Base-by-base conservation (phyloP, 2,888 invertebrate genomes). In the Melieria crassipennis region DNA sequence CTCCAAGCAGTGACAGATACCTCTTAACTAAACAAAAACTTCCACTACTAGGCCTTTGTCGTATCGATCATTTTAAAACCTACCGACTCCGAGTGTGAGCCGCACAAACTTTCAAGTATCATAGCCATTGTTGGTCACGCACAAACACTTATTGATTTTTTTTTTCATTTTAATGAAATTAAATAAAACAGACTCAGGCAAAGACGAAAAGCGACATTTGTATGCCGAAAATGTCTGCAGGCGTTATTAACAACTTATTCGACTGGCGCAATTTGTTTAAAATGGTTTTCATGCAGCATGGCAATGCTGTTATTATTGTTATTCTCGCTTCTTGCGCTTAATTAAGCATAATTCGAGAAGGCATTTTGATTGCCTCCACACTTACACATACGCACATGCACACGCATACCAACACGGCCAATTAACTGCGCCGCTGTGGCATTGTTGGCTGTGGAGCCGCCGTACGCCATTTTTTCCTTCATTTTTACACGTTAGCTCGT, bases 161-260 rank as follows among this genome's bases (percentile, higher is more conserved):
- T 30, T 30, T 30, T 30, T 30, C 2, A 30, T 30, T 30, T 30
- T 30, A 30, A 30, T 30, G 30, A 30, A 30, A 30, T 30, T 30
- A 30, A 30, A 30, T 30, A 30, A 30, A 30, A 30, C 30, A 2
- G 30, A 30, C 30, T 30, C 30, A 30, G 30, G 30, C 30, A 30
- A 30, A 30, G 30, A 30, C 30, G 30, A 2, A 30, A 30, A 30
- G 67, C 50, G 45, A 48, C 63, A 56, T 73, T 73, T 68, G 73
- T 70, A 73, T 70, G 58, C 73, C 45, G 57, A 45, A 42, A 62
- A 65, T 62, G 70, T 70, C 56, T 65, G 30, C 65, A 68, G 65
- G 67, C 73, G 70, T 73, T 70, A 73, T 73, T 68, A 70, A 65
- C 70, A 68, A 67, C 70, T 61, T 66, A 56, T 70, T 65, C 61